Evolutionary conservation across 2,113 vertebrate genomes (phyloP).

Genomic region (Clinocottus analis): DNA sequence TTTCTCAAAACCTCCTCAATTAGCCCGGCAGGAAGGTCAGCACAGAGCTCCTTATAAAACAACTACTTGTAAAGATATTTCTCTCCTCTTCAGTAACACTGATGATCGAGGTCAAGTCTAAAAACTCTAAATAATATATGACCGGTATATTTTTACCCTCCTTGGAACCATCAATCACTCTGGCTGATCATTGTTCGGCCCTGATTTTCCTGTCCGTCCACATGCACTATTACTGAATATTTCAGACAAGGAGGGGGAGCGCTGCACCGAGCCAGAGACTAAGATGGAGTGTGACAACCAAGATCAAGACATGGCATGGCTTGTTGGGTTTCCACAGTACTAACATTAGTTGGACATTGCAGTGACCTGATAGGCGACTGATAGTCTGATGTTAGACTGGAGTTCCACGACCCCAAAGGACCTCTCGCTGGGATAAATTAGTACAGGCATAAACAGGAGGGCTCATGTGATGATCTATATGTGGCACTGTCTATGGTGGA

Average conservation of each 20-base stretch:
- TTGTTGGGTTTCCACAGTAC: constrained; percentile 15
- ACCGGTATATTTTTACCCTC: constrained; percentile 61
- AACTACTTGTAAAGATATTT: constrained; percentile 12
- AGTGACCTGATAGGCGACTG: not conserved
- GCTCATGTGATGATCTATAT: constrained; percentile 55
- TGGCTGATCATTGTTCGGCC: constrained; percentile 31
- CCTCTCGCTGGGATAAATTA: constrained; percentile 30
- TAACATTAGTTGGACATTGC: not conserved
- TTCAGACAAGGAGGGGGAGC: constrained; percentile 29
- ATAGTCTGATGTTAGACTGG: constrained; percentile 24
- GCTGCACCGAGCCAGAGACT: constrained; percentile 8
- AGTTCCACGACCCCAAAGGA: constrained; percentile 3
- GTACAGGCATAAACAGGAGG: constrained; percentile 18
- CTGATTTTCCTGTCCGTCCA: constrained; percentile 37
- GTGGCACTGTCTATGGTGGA: constrained; percentile 41
- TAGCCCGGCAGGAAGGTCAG: not conserved
- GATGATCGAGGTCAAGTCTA: constrained; percentile 10
- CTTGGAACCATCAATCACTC: constrained; percentile 66
- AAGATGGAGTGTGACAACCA: not conserved
- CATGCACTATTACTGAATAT: constrained; percentile 36
- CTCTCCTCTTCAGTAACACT: not conserved
- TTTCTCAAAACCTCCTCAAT: not conserved
- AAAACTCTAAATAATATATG: constrained; percentile 70
- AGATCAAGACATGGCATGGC: constrained; percentile 10
- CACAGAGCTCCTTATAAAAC: constrained; percentile 2